Conservation (phyloP, 2,888 invertebrate genomes). For the Mongoloraphidia duomilia region DNA sequence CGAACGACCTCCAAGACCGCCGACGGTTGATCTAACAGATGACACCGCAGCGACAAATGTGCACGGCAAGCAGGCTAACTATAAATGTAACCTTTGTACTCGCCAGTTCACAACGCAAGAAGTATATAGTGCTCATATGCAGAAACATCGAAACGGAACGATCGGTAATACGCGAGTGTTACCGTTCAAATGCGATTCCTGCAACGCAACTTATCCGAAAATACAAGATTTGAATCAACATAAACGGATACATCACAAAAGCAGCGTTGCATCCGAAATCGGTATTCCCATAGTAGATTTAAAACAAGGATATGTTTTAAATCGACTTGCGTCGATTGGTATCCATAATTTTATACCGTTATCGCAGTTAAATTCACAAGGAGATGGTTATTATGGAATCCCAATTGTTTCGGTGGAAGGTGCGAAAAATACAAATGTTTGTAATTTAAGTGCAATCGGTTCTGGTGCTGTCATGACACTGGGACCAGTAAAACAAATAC, state of each 20-base stretch:
- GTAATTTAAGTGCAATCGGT: slow-evolving; percentile 47
- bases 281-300: slow-evolving; percentile 61
- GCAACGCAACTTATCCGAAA: slow-evolving; percentile 58
- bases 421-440: slow-evolving; percentile 40
- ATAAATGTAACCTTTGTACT: slow-evolving; percentile 32
- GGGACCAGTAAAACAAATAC: slow-evolving; percentile 51
- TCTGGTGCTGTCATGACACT: slow-evolving; percentile 55
- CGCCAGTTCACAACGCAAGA: slow-evolving; percentile 27
- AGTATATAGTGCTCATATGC: slow-evolving; percentile 25
- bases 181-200: slow-evolving; percentile 50
- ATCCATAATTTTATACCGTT: slow-evolving; percentile 62
- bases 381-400: slow-evolving; percentile 51
- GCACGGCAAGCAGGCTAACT: slow-evolving; percentile 29
- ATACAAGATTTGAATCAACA: slow-evolving; percentile 42
- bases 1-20: slow-evolving; percentile 32
- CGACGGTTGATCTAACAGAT: slow-evolving; percentile 37
- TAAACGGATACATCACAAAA: slow-evolving; percentile 45
- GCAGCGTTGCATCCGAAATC: slow-evolving; percentile 38
- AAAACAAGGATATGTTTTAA: slow-evolving; percentile 49
- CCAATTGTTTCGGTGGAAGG: slow-evolving; percentile 56
- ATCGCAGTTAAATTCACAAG: slow-evolving; percentile 41
- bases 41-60: slow-evolving; percentile 29
- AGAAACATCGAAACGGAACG: slow-evolving; percentile 19
- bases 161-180: slow-evolving; percentile 18
- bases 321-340: slow-evolving; percentile 47